Base-by-base conservation (phyloP, 2,113 vertebrate species). In the Amblyopsis rosae region DNA sequence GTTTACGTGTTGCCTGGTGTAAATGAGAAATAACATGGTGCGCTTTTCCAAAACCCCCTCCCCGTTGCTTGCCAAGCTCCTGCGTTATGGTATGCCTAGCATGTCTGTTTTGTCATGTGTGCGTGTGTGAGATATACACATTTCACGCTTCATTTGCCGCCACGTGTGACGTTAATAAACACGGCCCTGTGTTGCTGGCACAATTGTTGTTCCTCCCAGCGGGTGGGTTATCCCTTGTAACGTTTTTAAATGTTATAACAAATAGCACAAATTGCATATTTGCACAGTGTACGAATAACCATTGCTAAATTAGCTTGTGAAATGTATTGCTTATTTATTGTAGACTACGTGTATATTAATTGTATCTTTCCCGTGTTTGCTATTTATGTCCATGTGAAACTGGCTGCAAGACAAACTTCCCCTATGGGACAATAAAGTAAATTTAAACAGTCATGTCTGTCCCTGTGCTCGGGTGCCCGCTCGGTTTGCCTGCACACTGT, bases 61-160 rank as follows among this genome's bases (percentile, higher is more conserved):
- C 63, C 12, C 73, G 68, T 76, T 71, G 64, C 69, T 19, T 72
- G 47, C 54, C 59, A 10, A 54, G 49, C 55, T 79, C 75, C 67
- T 61, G 9, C 62, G 55, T 11, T 57, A 77, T 51, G 26, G 1
- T 72, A 48, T 79, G 82, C 81, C 83, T 88, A 84, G 51, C 69
- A 70, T 61, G 68, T 84, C 78, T 77, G 69, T 72, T 74, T 81
- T 57, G 35, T 55, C 8, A 51, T 65, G 73, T 69, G 80, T 50
- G 57, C 65, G 73, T 69, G 80, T 50, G 57, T 10, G 32, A 79
- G 77, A 78, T 75, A 69, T 41, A 51, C 76, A 88, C 80, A 91
- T 90, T 88, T 90, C 88, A 89, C 70, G 83, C 82, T 89, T 88
- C 82, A 89, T 90, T 91, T 86, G 81, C 80, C 33, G 9, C 82